Evolutionary conservation across 2,888 invertebrate species (phyloP), one percentile per base, ranked within the genome.

Genomic region (Nemurella pictetii): DNA sequence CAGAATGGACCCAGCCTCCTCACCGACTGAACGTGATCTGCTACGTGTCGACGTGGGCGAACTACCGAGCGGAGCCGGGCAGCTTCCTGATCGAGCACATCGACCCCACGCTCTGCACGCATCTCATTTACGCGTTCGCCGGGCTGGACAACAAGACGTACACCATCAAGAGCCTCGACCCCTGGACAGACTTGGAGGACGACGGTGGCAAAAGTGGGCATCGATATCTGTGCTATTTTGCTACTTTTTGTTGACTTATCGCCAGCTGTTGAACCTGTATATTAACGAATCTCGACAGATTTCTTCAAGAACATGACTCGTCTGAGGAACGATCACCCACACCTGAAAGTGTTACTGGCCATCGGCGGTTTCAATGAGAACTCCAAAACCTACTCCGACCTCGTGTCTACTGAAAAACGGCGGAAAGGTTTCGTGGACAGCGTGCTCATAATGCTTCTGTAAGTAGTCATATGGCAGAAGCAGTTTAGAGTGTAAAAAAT

Each of bases 21-120:
- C 82, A 82, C 72, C 4, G 15, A n/a, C 72, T 28, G 72, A 26
- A 36, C 26, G 90, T 95, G 0, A 91, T 95, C 0, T 96, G 96
- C 88, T 96, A 96, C 89, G 94, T 93, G 87, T 95, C 95, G 0
- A 93, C 94, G 7, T 96, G 96, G 96, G 92, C 96, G 0, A 92
- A 92, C 0, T 95, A 96, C 88, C 92, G 96, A 32, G 89, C 89
- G 0, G 93, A 92, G 0, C 88, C 90, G 80, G 96, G 95, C 0
- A 92, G 93, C 88, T 96, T 94, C 87, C 91, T 93, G 9, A 93
- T 95, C 0, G 91, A 92, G 7, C 88, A 95, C 86, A 94, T 96
- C 75, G 93, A 96, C 88, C 92, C 95, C 0, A 89, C 89, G 9
- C 90, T 95, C 0, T 96, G 96, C 89, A 95, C 96, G 0, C 96